Base-by-base conservation (phyloP, 1,140 invertebrate genomes). In the Psix sp. region DNA sequence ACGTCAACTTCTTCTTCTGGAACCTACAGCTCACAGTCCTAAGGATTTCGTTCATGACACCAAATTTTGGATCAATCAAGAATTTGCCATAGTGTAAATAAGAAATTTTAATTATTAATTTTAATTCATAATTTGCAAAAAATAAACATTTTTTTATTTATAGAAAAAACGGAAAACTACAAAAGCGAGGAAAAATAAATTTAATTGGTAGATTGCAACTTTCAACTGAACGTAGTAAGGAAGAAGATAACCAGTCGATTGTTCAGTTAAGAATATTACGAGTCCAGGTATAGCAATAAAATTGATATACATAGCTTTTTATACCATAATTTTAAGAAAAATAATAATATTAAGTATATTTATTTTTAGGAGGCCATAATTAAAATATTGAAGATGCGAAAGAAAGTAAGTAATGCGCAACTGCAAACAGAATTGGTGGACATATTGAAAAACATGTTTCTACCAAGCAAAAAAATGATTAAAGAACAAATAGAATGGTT, bases 401-500 rank as follows among this genome's bases (percentile, higher is more conserved):
- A 99, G 86, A 91, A 91, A 33, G 96, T 98, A 42, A 94, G 93
- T 11, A 98, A 98, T 84, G 95, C 94, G 39, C 95, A 98, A 70
- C 88, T 99, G 38, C 97, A 99, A 89, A 95, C 95, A 29, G 98
- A 99, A 90, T 89, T 99, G 29, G 94, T 99, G 5, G 97, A 99
- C 88, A 98, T 99, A 85, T 88, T 99, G 43, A 99, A 98, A 88
- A 98, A 99, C 84, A 98, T 99, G 96, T 99, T 99, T 89, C 88
- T 99, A 76, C 98, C 98, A 20, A 97, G 96, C 63, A 98, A 98
- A 88, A 99, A 99, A 88, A 95, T 99, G 93, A 99, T 99, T 73
- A 99, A 99, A 88, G 97, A 99, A 88, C 98, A 99, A 88, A 93
- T 99, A 21, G 98, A 99, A 86, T 99, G 97, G 97, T 90, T 99